Evolutionary conservation across 2,797 vertebrate species (phyloP).

Genomic region (Ctenosaura bakeri): DNA sequence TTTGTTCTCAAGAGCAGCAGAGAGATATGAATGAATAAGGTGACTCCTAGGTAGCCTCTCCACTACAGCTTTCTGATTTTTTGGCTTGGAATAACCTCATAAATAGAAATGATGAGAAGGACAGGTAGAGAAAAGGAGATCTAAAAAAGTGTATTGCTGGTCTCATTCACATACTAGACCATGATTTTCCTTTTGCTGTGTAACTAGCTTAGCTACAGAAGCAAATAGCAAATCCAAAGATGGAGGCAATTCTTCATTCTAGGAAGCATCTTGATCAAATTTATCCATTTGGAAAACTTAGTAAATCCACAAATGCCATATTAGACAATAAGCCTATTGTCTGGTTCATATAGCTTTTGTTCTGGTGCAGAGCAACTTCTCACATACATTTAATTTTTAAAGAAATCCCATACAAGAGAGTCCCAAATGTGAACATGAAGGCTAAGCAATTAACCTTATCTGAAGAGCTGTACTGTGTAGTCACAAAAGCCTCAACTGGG

Average conservation of each 20-base stretch:
- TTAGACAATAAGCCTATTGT: not conserved
- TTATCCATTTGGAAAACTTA: too few relatives aligned
- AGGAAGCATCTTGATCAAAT: not conserved
- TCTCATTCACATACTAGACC: not conserved
- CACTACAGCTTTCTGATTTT: not conserved
- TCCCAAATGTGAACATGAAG: not conserved
- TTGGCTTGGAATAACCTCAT: not conserved
- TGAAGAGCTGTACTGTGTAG: not conserved
- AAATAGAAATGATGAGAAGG: not conserved
- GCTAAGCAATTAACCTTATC: not conserved
- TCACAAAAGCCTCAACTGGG: not conserved
- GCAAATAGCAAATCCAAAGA: not conserved
- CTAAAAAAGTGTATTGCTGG: not conserved
- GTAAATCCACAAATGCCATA: too few relatives aligned
- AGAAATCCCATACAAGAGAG: not conserved
- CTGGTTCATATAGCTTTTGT: not conserved
- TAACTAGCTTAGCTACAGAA: not conserved
- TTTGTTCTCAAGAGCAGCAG: not conserved
- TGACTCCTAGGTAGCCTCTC: not conserved
- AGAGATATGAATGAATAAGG: not conserved
- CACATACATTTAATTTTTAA: not conserved
- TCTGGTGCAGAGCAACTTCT: not conserved
- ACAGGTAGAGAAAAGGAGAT: not conserved
- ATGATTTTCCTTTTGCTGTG: not conserved
- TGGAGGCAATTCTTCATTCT: not conserved